These are phyloP conservation scores for Napeogenes inachia DNA, from an alignment of 2,888 invertebrate species.

Conservation along the genomic window DNA sequence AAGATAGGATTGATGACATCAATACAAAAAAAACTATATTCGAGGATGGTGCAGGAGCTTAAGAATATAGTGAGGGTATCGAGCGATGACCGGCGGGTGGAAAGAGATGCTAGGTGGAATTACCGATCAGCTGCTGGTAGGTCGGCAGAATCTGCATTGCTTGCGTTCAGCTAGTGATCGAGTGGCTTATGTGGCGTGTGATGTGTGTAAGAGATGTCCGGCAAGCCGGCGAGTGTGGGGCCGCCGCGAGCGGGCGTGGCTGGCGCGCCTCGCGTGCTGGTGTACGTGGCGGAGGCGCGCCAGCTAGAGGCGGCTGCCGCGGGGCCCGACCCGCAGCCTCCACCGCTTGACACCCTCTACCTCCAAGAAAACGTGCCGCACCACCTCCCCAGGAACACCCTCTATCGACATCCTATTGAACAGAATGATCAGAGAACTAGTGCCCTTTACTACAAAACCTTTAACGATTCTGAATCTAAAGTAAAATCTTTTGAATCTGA, in stretches of 20 bases:
- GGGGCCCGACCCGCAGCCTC: slow-evolving; percentile 52
- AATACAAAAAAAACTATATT: slow-evolving; percentile 47
- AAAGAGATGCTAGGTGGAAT: slow-evolving; percentile 65
- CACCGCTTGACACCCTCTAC: slow-evolving; percentile 47
- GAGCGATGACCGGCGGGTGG: slow-evolving; percentile 63
- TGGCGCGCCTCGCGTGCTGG: slow-evolving; percentile 73
- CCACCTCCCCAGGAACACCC: slow-evolving; percentile 47
- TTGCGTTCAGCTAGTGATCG: slow-evolving; percentile 65
- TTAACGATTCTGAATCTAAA: slow-evolving; percentile 53
- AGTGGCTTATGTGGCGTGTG: slow-evolving; percentile 76
- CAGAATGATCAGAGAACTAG: slow-evolving; percentile 47
- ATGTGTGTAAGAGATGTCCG: slow-evolving; percentile 86
- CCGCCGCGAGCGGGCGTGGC: slow-evolving; percentile 73
- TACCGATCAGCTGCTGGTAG: slow-evolving; percentile 25
- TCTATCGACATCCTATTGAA: slow-evolving; percentile 48
- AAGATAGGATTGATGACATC: slow-evolving; percentile 56
- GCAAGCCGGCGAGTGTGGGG: slow-evolving; percentile 85
- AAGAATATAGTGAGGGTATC: slow-evolving; percentile 48
- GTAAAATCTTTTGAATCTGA: slow-evolving; percentile 49
- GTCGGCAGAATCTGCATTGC: slow-evolving; percentile 24
- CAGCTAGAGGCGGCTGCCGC: slow-evolving; percentile 73
- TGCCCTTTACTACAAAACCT: slow-evolving; percentile 55
- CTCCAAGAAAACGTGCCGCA: slow-evolving; percentile 52
- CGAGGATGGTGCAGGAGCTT: slow-evolving; percentile 64
- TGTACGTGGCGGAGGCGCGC: slow-evolving; percentile 75